Conservation (phyloP, 1,140 invertebrate species). For the Epicauta chinensis region DNA sequence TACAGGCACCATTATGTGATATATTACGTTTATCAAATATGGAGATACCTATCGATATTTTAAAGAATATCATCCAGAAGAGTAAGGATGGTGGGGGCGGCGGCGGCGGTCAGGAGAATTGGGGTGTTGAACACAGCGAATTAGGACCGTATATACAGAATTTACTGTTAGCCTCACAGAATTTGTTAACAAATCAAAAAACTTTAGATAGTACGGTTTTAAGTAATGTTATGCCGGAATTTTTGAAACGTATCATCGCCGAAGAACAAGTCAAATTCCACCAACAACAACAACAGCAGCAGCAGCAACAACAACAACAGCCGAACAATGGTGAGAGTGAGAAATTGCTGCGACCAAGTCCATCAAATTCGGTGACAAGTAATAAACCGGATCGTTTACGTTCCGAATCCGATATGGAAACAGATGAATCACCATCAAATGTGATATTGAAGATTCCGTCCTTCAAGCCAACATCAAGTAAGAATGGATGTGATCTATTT, state of each 20-base stretch:
- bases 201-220: constrained; percentile 25
- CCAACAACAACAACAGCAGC: constrained; percentile 5
- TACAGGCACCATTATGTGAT: constrained; percentile 43
- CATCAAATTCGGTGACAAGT: constrained; percentile 40
- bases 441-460: constrained; percentile 89
- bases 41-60: constrained; percentile 50
- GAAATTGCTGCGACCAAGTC: constrained; percentile 38
- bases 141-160: constrained; percentile 53
- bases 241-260: constrained; percentile 52
- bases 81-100: too few relatives aligned
- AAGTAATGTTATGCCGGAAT: constrained; percentile 48
- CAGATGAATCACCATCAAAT: constrained; percentile 47
- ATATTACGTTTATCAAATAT: constrained; percentile 49
- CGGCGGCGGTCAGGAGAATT: constrained; percentile 43
- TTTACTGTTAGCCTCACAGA: constrained; percentile 29
- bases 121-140: constrained; percentile 50
- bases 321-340: constrained; percentile 41
- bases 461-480: constrained; percentile 69
- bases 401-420: constrained; percentile 39
- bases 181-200: constrained; percentile 28
- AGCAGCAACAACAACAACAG: constrained; percentile 41
- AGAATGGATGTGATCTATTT: constrained; percentile 53
- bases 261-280: too few relatives aligned
- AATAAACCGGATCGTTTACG: constrained; percentile 27
- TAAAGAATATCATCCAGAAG: constrained; percentile 51